phyloP scores from a whole-genome alignment of 2,113 vertebrate genomes.

The Pelobates fuscus region DNA sequence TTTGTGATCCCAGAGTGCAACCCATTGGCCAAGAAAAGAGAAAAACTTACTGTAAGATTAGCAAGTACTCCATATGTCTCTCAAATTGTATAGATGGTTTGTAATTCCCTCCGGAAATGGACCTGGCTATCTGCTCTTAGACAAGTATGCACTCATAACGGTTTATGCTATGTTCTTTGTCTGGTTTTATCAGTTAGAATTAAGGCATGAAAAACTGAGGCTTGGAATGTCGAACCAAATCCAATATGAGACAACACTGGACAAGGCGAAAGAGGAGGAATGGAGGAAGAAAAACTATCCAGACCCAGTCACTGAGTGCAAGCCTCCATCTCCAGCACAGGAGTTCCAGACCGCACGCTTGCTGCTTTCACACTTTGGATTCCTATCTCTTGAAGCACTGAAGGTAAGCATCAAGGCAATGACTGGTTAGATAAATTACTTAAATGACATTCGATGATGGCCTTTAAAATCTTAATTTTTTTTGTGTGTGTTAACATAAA shows the following conservation, averaged over 20 bases:
- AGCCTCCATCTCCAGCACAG: constrained; percentile 84
- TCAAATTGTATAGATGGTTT: too few species aligned
- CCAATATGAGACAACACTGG: constrained; percentile 82
- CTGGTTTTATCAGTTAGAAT: constrained; percentile 78
- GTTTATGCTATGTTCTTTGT: too few species aligned
- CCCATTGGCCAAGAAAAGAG: too few species aligned
- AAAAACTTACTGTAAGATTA: too few species aligned
- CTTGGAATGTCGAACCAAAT: constrained; percentile 88
- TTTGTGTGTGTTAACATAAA: too few species aligned
- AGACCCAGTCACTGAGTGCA: constrained; percentile 85
- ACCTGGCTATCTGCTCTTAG: background rate
- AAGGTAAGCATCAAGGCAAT: constrained; percentile 85
- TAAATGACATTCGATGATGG: too few species aligned
- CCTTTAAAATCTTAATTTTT: too few species aligned
- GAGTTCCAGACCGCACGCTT: constrained; percentile 96
- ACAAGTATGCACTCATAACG: too few species aligned
- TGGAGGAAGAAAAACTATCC: constrained; percentile 83
- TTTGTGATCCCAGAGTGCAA: too few species aligned
- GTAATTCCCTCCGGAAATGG: too few species aligned
- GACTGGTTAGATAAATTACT: too few species aligned
- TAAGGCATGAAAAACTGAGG: constrained; percentile 86
- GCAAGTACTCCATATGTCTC: too few species aligned
- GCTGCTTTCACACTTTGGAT: constrained; percentile 93
- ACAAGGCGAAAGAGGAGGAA: constrained; percentile 81
- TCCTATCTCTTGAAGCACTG: constrained; percentile 89